phyloP scores from a whole-genome alignment of 1,140 invertebrate genomes.

The Euglossa dilemma region DNA sequence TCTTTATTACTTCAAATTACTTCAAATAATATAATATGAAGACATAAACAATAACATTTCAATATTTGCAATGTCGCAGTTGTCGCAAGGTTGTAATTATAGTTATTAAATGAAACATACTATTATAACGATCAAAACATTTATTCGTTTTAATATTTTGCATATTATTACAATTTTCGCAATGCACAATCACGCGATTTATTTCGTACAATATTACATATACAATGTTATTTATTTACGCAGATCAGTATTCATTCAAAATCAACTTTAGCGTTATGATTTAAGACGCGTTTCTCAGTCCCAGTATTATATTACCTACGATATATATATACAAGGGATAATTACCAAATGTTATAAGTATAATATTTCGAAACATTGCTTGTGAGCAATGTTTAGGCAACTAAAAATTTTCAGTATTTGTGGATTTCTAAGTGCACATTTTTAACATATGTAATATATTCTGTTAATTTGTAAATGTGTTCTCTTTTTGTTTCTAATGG shows the following conservation, averaged over 20 bases:
- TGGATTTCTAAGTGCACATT: slow-evolving; percentile 13
- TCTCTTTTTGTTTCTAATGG: neutral
- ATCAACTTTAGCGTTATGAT: slow-evolving; percentile 38
- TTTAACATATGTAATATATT: slow-evolving; percentile 11
- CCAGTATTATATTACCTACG: slow-evolving; percentile 52
- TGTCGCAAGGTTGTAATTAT: neutral
- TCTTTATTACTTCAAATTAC: slow-evolving; percentile 8
- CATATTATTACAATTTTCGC: slow-evolving; percentile 69
- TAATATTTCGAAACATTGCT: slow-evolving; percentile 29
- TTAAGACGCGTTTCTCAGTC: slow-evolving; percentile 56
- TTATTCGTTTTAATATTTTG: slow-evolving; percentile 69
- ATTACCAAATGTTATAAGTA: slow-evolving; percentile 31
- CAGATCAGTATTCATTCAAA: slow-evolving; percentile 45
- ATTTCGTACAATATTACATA: slow-evolving; percentile 65
- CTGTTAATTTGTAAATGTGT: slow-evolving; percentile 4
- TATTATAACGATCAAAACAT: slow-evolving; percentile 72
- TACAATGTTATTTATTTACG: slow-evolving; percentile 57
- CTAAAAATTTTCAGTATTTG: slow-evolving; percentile 38
- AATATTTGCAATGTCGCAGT: neutral
- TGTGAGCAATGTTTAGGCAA: slow-evolving; percentile 41
- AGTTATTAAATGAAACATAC: neutral
- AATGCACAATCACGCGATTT: slow-evolving; percentile 61
- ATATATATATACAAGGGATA: slow-evolving; percentile 53
- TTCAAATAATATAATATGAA: neutral
- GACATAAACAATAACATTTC: neutral